Base-by-base conservation (phyloP, 2,888 invertebrate genomes). In the Incurvaria masculella region DNA sequence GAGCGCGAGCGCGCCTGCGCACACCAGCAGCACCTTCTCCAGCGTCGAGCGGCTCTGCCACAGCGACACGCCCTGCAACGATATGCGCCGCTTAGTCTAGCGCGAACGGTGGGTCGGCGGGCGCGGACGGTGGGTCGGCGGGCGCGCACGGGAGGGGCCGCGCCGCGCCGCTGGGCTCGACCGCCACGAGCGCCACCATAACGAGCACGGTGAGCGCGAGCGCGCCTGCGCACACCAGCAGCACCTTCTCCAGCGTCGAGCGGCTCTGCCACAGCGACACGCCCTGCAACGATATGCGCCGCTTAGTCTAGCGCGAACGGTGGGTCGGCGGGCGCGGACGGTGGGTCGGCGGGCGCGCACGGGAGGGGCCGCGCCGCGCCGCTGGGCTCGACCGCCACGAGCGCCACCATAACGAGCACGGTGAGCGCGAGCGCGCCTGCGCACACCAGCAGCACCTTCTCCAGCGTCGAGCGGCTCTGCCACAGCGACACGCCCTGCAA, bases 211-310 rank as follows among this genome's bases (percentile, higher is more conserved):
- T 79, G 45, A 87, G 75, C 41, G 86, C 62, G 14, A 88, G 63
- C 1, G 79, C 69, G 0, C 72, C 79, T 11, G 82, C 78, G 3
- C 81, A 61, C 23, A 88, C 71, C 44, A 88, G 70, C 18, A 91
- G 78, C 47, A 81, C 81, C 66, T 87, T 84, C 66, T 92, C 92
- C 55, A 90, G 63, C 51, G 81, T 80, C 43, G 84, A 87, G 19
- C 91, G 79, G 45, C 86, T 81, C 55, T 86, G 83, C 91, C 91
- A 92, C 62, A 89, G 79, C 49, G 88, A 86, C 18, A 86, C 82
- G 8, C 90, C 88, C 88, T 89, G 76, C 41, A 69, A 70, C 39
- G 56, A 59, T 50, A 49, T n/a, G n/a, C n/a, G n/a, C n/a, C n/a
- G n/a, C n/a, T n/a, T n/a, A n/a, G n/a, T n/a, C 2, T 43, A n/a